Evolutionary conservation across 2,113 vertebrate species (phyloP).

Genomic region (Micronisus gabar): DNA sequence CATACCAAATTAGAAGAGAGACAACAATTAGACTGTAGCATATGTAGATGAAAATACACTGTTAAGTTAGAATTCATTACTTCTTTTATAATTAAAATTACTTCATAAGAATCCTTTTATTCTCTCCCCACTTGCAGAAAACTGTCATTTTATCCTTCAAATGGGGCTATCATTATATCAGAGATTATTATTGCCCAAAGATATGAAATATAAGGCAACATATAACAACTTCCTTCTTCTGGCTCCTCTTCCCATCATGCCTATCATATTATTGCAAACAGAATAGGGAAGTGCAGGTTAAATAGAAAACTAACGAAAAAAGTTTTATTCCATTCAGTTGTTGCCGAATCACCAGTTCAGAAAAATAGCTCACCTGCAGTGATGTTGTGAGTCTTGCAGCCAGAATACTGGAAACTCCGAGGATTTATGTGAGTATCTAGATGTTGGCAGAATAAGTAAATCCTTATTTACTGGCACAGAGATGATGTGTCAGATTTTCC

Average conservation of each 20-base stretch:
- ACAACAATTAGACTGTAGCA: not conserved
- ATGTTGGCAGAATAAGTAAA: not conserved
- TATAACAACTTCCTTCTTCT: not conserved
- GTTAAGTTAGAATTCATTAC: not conserved
- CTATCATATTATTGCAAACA: not conserved
- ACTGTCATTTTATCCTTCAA: not conserved
- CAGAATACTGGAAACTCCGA: not conserved
- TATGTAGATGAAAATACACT: not conserved
- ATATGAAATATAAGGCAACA: not conserved
- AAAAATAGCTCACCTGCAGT: not conserved
- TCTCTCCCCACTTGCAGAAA: not conserved
- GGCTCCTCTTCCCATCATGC: not conserved
- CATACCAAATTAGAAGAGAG: not conserved
- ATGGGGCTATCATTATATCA: not conserved
- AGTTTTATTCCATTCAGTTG: not conserved
- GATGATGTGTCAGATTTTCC: not conserved
- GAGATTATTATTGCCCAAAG: not conserved
- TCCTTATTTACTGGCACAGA: not conserved
- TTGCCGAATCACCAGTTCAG: not conserved
- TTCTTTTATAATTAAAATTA: not conserved
- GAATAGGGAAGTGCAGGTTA: not conserved
- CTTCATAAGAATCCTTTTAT: not conserved
- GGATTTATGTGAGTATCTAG: not conserved
- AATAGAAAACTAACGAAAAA: not conserved
- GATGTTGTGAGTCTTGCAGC: not conserved